phyloP scores from a whole-genome alignment of 2,113 vertebrate species.

The Spilogale gracilis region DNA sequence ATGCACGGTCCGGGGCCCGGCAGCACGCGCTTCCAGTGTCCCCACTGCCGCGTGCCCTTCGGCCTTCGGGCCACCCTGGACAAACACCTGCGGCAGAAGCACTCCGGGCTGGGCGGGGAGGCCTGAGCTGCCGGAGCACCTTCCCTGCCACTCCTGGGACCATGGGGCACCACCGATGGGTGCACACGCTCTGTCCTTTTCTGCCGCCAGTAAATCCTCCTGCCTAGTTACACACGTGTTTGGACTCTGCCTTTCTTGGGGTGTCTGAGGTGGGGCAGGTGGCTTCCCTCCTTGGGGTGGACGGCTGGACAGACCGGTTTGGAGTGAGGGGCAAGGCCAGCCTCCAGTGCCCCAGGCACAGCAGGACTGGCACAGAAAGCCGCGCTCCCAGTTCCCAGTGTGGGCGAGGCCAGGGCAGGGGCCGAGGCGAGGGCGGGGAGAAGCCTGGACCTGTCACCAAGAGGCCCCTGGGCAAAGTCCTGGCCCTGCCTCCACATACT shows the following conservation, averaged over 20 bases:
- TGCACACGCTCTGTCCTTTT: background rate
- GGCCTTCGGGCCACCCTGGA: slow-evolving; percentile 93
- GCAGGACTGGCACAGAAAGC: slow-evolving; percentile 80
- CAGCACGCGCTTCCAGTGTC: slow-evolving; percentile 89
- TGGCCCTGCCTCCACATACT: slow-evolving; percentile 39
- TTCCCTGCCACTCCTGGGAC: background rate
- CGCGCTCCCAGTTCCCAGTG: slow-evolving; percentile 72
- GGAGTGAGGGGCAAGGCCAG: slow-evolving; percentile 51
- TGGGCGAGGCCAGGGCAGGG: slow-evolving; percentile 77
- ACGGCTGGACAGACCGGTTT: slow-evolving; percentile 81
- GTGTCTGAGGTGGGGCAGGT: slow-evolving; percentile 56
- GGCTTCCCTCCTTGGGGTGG: slow-evolving; percentile 61
- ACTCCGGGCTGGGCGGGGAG: background rate
- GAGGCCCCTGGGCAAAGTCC: slow-evolving; percentile 73
- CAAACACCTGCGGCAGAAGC: slow-evolving; percentile 90
- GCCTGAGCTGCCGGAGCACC: background rate
- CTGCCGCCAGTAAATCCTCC: slow-evolving; percentile 63
- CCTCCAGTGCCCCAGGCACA: slow-evolving; percentile 69
- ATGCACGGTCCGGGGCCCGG: slow-evolving; percentile 90
- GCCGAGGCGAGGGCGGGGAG: slow-evolving; percentile 71
- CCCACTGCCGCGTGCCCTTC: slow-evolving; percentile 91
- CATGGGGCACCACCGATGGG: fast-evolving
- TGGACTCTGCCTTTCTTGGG: slow-evolving; percentile 69
- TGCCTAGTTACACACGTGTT: background rate
- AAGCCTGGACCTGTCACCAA: slow-evolving; percentile 76